Evolutionary conservation across 1,140 invertebrate species (phyloP), one percentile per base, ranked within the genome.

Genomic region (Plectrocnemia conspersa): DNA sequence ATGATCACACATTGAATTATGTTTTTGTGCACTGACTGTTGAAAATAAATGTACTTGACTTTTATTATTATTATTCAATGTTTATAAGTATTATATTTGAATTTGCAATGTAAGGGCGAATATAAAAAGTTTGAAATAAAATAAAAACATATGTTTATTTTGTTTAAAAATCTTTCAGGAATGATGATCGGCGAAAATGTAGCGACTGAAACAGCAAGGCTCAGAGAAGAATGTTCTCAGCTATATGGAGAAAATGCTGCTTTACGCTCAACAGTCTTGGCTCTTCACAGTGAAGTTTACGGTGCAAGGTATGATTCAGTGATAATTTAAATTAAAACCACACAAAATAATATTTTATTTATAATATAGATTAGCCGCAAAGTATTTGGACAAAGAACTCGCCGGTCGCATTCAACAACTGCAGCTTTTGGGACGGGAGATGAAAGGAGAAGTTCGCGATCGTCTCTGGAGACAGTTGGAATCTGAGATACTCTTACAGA

Each of bases 391-490:
- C 65, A 92, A 92, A 69, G 89, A 91, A 68, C 66, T 92, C 23
- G 88, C 89, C 19, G 89, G 89, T 45, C 81, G 89, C 63, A 91
- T 92, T 68, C 89, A 92, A 65, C 89, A 92, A 68, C 79, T 93
- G 59, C 89, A 93, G 68, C 68, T 93, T n/a, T 71, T 91, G 29
- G 88, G 78, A 23, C 70, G 76, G 58, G 81, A 88, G 70, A 83
- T 87, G 76, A 80, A 84, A n/a, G 79, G 81, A 13, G 87, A 91
- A 61, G 65, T 82, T 3, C 77, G 89, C 63, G 86, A 90, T 63
- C 84, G 85, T 50, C 70, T 92, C 2, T 92, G 89, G 89, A 82
- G 86, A 60, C 84, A 92, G 74, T 70, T 92, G 50, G 89, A 92
- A 68, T 85, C 89, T 0, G 89, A 92, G 73, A 92, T 92, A 56